Evolutionary conservation across 2,888 invertebrate species (phyloP).

Genomic region (Cataglyphis livida): DNA sequence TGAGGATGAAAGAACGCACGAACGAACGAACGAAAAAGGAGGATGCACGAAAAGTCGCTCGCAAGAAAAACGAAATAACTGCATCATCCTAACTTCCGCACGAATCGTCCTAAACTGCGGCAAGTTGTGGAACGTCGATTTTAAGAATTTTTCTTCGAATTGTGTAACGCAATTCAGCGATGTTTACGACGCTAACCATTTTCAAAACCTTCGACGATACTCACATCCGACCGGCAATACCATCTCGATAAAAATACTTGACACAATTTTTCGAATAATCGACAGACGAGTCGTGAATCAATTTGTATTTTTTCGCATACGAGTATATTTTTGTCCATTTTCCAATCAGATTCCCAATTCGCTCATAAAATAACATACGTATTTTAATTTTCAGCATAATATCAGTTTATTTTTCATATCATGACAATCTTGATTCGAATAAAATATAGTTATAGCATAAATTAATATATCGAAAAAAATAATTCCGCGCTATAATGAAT

Average conservation of each 20-base stretch:
- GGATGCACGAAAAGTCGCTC: conserved; percentile 17
- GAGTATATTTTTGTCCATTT: not conserved
- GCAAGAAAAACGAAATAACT: conserved; percentile 70
- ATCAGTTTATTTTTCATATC: not conserved
- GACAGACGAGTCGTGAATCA: not conserved
- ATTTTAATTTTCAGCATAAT: not conserved
- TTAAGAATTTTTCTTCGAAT: conserved; percentile 61
- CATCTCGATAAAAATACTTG: conserved; percentile 43
- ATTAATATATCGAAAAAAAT: not conserved
- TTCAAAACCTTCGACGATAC: conserved; percentile 35
- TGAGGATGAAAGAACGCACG: conserved; percentile 16
- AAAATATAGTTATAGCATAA: not conserved
- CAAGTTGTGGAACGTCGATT: conserved; percentile 57
- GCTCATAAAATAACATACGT: not conserved
- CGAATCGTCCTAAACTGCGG: conserved; percentile 56
- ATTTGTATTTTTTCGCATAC: not conserved
- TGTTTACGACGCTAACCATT: conserved; percentile 45
- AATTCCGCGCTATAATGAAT: not conserved
- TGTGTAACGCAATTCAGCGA: conserved; percentile 28
- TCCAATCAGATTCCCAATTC: not conserved
- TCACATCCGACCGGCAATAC: conserved; percentile 42
- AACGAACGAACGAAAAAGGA: conserved; percentile 9
- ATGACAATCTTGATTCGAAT: not conserved
- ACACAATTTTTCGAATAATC: conserved; percentile 45
- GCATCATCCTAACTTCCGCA: conserved; percentile 59